phyloP scores from a whole-genome alignment of 2,797 vertebrate genomes.

The Mormyrops attenuatus region DNA sequence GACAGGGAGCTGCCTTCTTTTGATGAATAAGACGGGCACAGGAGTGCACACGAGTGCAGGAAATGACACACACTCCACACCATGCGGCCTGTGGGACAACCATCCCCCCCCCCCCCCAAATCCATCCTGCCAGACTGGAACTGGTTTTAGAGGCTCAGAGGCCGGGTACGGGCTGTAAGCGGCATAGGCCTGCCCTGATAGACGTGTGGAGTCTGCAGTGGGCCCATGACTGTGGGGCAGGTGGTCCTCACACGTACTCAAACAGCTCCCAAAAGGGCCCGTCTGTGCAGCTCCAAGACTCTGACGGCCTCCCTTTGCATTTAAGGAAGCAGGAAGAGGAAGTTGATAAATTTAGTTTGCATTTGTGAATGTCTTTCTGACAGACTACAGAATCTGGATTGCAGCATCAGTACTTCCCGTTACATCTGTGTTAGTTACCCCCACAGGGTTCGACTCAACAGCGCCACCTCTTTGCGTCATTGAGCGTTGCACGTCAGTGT shows the following conservation, averaged over 20 bases:
- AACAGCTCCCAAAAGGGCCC: neutral
- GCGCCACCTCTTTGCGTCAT: neutral
- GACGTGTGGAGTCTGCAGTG: neutral
- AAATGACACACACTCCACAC: neutral
- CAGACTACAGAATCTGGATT: neutral
- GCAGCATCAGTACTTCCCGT: neutral
- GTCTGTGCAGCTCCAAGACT: neutral
- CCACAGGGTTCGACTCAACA: neutral
- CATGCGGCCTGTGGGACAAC: too few species aligned
- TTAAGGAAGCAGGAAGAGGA: slow-evolving; percentile 1
- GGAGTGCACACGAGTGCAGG: neutral
- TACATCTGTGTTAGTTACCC: too few species aligned
- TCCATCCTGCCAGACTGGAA: neutral
- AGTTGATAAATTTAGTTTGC: neutral
- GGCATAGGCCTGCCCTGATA: too few species aligned
- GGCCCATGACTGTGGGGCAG: neutral
- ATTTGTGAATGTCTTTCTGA: neutral
- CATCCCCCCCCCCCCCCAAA: neutral
- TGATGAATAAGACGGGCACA: neutral
- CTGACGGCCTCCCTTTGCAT: neutral
- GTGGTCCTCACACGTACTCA: neutral
- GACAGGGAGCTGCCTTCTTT: neutral
- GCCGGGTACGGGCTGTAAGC: neutral
- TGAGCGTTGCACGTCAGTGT: too few species aligned
- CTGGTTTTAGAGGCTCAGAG: neutral